Conservation (phyloP, 2,113 vertebrate genomes). For the Crypturellus undulatus region DNA sequence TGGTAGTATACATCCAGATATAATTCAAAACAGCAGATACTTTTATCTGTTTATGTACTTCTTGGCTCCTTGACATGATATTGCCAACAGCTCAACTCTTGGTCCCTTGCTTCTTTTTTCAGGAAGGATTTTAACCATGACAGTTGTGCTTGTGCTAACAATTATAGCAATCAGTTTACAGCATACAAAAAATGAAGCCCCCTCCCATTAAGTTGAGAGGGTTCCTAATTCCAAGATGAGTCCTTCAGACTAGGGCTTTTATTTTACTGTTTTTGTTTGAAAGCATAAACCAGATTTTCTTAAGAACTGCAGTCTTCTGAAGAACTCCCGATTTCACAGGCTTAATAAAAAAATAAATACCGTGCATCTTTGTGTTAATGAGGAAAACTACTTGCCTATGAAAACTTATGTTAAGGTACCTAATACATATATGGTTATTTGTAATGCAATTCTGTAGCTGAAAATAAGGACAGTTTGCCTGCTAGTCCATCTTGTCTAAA, state of each 20-base stretch:
- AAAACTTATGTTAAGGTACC: neutral
- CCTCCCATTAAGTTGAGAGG: neutral
- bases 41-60: neutral
- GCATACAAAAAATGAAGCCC: accelerated
- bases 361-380: neutral
- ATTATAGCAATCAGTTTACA: accelerated
- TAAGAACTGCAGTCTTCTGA: neutral
- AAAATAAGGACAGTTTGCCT: neutral
- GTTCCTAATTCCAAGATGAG: neutral
- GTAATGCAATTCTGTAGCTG: neutral
- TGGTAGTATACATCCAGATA: accelerated
- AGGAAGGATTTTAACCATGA: accelerated
- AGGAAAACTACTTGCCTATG: neutral
- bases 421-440: neutral
- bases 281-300: neutral
- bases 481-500: accelerated
- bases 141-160: neutral
- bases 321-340: accelerated
- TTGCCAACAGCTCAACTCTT: neutral
- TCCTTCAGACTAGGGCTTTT: accelerated
- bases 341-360: neutral
- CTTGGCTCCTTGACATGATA: neutral
- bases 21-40: neutral
- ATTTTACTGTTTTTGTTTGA: neutral
- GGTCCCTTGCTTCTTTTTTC: neutral